Conservation (phyloP, 2,113 vertebrate genomes). For the Gavialis gangeticus region DNA sequence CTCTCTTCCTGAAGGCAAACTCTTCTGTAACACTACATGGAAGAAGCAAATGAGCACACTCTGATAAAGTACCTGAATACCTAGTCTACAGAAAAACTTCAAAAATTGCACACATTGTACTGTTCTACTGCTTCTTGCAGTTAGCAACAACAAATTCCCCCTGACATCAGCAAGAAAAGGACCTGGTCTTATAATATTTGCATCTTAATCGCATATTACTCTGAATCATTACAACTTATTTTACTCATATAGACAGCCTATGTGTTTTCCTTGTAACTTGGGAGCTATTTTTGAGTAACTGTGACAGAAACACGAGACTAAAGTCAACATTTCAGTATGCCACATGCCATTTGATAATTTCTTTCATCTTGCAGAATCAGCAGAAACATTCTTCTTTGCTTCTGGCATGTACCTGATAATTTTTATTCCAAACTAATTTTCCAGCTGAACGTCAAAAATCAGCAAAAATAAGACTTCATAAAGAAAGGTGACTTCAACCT, state of each 20-base stretch:
- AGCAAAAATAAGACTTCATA: conserved; percentile 18
- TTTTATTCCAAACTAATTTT: not conserved
- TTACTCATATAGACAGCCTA: accelerated
- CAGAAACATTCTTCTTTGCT: not conserved
- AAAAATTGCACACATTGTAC: not conserved
- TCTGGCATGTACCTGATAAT: not conserved
- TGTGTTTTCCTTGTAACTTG: not conserved
- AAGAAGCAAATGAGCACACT: not conserved
- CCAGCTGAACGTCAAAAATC: not conserved
- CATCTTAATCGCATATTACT: not conserved
- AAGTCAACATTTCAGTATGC: not conserved
- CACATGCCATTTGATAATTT: accelerated
- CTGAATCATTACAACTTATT: not conserved
- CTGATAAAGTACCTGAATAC: not conserved
- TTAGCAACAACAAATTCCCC: not conserved
- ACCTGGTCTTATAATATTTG: not conserved
- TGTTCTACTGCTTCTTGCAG: not conserved
- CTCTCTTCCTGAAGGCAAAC: not conserved
- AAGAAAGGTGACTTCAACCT: conserved; percentile 23
- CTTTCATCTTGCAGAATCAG: not conserved
- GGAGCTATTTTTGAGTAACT: not conserved
- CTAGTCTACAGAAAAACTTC: not conserved
- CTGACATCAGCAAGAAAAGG: not conserved
- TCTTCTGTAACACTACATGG: not conserved
- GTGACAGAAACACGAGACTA: not conserved